Evolutionary conservation across 2,113 vertebrate species (phyloP).

Genomic region (Psilopogon haemacephalus): DNA sequence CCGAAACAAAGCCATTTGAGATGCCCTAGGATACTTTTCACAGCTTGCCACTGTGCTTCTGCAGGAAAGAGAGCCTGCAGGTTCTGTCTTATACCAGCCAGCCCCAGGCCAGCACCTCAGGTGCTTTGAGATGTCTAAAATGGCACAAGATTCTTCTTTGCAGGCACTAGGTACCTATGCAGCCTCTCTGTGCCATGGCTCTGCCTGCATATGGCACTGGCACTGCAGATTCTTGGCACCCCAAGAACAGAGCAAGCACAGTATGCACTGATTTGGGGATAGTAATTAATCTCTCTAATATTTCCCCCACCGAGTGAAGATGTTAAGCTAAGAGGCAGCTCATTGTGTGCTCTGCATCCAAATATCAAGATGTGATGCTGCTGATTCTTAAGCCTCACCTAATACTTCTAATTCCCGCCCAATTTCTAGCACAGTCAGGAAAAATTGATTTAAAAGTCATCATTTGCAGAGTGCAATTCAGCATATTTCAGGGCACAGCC

Average conservation of each 20-base stretch:
- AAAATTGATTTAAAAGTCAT: neutral
- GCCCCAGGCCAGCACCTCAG: fast-evolving
- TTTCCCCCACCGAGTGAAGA: neutral
- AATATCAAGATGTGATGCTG: neutral
- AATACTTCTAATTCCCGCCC: neutral
- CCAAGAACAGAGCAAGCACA: neutral
- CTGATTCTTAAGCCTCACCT: conserved; percentile 43
- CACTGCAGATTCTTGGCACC: neutral
- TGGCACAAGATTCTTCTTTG: neutral
- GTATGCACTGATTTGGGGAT: neutral
- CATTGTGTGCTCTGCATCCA: neutral
- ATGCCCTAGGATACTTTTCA: neutral
- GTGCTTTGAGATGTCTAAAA: neutral
- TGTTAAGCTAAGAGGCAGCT: conserved; percentile 10
- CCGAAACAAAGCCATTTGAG: neutral
- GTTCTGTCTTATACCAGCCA: neutral
- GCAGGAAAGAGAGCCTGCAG: neutral
- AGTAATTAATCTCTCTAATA: neutral
- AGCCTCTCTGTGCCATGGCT: neutral
- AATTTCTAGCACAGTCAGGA: conserved; percentile 24
- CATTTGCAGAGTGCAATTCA: neutral
- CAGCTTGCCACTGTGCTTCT: neutral
- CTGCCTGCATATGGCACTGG: neutral
- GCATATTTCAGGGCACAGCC: neutral
- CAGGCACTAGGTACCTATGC: neutral